Base-by-base conservation (phyloP, 2,797 vertebrate genomes). In the Enteromius radiatus region DNA sequence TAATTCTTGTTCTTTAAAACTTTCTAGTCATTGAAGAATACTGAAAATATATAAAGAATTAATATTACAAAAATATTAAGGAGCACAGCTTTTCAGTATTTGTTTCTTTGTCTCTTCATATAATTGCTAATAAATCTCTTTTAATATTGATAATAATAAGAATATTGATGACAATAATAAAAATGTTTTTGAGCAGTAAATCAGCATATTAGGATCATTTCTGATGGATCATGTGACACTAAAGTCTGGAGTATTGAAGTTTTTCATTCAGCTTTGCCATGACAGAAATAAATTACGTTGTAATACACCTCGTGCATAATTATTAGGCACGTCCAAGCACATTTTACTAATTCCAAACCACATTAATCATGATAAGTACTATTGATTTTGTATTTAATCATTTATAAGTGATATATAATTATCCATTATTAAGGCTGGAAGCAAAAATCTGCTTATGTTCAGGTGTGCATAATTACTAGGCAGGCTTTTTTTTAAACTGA, bases 171-270 rank as follows among this genome's bases (percentile, higher is more conserved):
- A n/a, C 5, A 12, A 9, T 15, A n/a, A 67, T 61, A 1, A n/a
- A 23, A 64, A 10, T 1, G 4, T 36, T 19, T 8, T 36, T 36
- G 9, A 36, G 33, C 33, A 67, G 33, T 19, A 38, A 43, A 43
- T 26, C 38, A 69, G n/a, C 38, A 69, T 43, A 41, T 4, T 45
- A 45, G 6, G 43, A 69, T 45, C 6, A 41, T 26, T 69, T 23
- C 67, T 69, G 12, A 43, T 41, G 36, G 65, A 23, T 68, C 65
- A 41, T 41, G 36, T 68, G 36, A 68, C 65, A 41, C 64, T 67
- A 9, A 38, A n/a, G 10, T n/a, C 33, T 38, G 63, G 28, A 64
- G 1, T 64, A 33, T 19, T 33, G 61, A 33, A 1, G 19, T 21
- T 38, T 33, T 38, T n/a, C 38, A n/a, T 67, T 12, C 64, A 41